Conservation (phyloP, 2,888 invertebrate genomes). For the Lysandra coridon region DNA sequence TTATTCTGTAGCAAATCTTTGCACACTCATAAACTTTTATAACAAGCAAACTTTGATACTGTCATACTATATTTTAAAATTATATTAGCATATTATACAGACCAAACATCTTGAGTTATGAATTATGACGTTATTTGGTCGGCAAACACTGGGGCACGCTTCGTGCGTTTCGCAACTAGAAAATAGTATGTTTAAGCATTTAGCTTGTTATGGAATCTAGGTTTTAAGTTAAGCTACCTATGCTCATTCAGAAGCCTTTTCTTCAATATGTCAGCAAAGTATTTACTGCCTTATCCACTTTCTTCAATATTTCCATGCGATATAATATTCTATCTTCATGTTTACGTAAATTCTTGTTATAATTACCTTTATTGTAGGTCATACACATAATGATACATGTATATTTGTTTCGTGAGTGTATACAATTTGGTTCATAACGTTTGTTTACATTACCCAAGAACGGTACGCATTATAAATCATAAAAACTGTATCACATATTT, state of each 20-base stretch:
- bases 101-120: not conserved
- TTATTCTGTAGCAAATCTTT: not conserved
- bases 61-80: not conserved
- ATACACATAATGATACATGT: not conserved
- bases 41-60: not conserved
- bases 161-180: not conserved
- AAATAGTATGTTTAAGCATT: not conserved
- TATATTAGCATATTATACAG: not conserved
- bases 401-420: not conserved
- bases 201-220: not conserved
- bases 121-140: not conserved
- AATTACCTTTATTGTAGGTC: not conserved
- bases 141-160: not conserved
- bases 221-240: not conserved
- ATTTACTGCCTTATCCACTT: not conserved
- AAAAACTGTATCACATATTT: not conserved
- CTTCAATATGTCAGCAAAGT: not conserved
- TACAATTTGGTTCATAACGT: not conserved
- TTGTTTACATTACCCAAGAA: not conserved
- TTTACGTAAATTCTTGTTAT: too few species aligned
- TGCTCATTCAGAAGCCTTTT: not conserved
- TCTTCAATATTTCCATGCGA: not conserved
- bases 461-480: not conserved
- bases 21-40: not conserved
- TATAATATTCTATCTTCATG: not conserved